phyloP scores from a whole-genome alignment of 2,113 vertebrate genomes.

The Rhinichthys klamathensis region DNA sequence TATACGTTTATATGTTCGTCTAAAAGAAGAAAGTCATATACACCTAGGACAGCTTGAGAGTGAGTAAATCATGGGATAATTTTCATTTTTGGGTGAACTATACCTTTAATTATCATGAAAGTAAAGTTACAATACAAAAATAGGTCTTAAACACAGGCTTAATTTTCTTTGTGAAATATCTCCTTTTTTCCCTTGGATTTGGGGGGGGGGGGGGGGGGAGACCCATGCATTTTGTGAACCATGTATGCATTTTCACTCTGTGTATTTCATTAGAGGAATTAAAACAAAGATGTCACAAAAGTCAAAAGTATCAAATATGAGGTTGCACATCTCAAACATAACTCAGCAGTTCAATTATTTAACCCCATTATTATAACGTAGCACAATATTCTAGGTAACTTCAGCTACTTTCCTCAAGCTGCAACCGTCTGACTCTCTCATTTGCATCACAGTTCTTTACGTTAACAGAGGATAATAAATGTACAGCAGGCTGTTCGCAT shows the following conservation, averaged over 20 bases:
- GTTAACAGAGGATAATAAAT: slow-evolving; percentile 7
- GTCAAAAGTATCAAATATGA: background rate
- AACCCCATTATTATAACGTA: background rate
- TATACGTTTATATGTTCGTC: too few species aligned
- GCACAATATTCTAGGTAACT: background rate
- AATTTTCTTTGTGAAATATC: too few species aligned
- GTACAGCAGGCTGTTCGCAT: background rate
- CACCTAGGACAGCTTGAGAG: too few species aligned
- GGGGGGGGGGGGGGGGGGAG: too few species aligned
- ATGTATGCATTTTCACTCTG: background rate
- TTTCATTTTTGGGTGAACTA: too few species aligned
- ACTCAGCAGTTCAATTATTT: slow-evolving; percentile 11
- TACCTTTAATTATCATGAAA: too few species aligned
- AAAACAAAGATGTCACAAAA: slow-evolving; percentile 1
- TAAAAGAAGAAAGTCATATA: too few species aligned
- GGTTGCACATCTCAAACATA: background rate
- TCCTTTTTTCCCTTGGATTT: too few species aligned
- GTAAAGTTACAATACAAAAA: too few species aligned
- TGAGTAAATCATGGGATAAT: too few species aligned
- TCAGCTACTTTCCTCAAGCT: background rate
- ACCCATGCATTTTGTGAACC: background rate
- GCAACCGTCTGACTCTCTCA: background rate
- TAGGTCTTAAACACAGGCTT: too few species aligned
- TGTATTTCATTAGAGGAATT: background rate
- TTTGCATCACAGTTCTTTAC: slow-evolving; percentile 20